A percentile compares a stretch with the other conserved stretches of the same genome.
phyloP scores from a whole-genome alignment of 2,797 vertebrate species.

The Pipistrellus pipistrellus region DNA sequence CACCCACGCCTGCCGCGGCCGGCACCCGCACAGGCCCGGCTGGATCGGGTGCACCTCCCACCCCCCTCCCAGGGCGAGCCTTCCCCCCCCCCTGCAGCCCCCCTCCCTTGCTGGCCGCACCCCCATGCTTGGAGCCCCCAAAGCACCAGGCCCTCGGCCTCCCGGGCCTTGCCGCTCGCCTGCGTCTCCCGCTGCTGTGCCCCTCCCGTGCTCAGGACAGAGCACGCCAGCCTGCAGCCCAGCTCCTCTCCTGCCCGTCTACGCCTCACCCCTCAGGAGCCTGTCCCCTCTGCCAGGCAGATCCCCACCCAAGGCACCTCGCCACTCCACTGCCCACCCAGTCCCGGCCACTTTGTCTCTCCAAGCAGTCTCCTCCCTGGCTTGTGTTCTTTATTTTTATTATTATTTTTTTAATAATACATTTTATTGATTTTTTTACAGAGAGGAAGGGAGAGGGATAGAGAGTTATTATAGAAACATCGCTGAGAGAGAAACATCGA shows the following conservation, averaged over 20 bases:
- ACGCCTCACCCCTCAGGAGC: rapidly evolving
- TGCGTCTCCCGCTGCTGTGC: neutral
- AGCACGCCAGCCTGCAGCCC: neutral
- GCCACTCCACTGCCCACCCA: neutral
- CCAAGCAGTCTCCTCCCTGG: neutral
- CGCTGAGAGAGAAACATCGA: too few relatives aligned
- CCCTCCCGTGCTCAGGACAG: neutral
- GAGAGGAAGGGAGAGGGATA: too few relatives aligned
- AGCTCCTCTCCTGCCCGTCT: neutral
- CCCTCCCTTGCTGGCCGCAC: too few relatives aligned
- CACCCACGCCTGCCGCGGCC: rapidly evolving
- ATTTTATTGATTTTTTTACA: too few relatives aligned
- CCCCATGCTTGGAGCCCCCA: neutral
- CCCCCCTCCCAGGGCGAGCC: rapidly evolving
- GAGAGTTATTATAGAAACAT: too few relatives aligned
- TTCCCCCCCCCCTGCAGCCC: neutral
- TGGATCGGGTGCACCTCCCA: neutral
- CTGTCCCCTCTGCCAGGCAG: neutral
- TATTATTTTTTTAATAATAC: too few relatives aligned
- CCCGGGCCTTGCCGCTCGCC: too few relatives aligned
- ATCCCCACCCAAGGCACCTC: neutral
- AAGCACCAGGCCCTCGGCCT: neutral
- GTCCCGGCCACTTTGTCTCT: neutral
- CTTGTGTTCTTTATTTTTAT: too few relatives aligned
- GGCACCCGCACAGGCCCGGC: neutral